phyloP scores from a whole-genome alignment of 1,140 invertebrate genomes.

The Hetaerina americana region DNA sequence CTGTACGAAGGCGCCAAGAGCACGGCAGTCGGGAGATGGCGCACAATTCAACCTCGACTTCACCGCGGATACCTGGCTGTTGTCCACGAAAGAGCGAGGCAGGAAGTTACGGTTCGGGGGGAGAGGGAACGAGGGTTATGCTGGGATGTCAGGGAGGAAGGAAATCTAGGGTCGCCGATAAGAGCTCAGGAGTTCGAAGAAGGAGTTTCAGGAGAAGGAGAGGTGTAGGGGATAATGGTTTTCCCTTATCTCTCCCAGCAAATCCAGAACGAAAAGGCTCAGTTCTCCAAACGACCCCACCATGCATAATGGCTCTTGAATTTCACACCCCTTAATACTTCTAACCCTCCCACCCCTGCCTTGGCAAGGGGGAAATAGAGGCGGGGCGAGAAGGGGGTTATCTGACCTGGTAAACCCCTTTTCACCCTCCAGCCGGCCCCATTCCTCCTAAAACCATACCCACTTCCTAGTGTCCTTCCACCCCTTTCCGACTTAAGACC shows the following conservation, averaged over 20 bases:
- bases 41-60: too few species aligned
- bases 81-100: neutral
- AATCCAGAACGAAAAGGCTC: neutral
- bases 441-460: neutral
- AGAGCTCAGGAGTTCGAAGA: neutral
- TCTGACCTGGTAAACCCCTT: too few species aligned
- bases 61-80: neutral
- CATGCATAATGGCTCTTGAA: neutral
- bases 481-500: too few species aligned
- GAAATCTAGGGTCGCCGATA: too few species aligned
- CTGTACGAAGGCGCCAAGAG: too few species aligned
- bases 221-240: neutral
- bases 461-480: too few species aligned
- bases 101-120: too few species aligned
- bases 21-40: too few species aligned
- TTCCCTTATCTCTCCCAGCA: neutral
- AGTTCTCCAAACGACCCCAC: neutral
- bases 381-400: neutral
- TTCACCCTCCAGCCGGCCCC: neutral
- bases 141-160: neutral
- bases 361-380: too few species aligned
- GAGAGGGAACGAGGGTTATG: too few species aligned
- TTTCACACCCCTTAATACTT: neutral
- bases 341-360: too few species aligned
- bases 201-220: neutral